A percentile compares a stretch with the other conserved stretches of the same genome.
These are phyloP conservation scores for Peromyscus maniculatus DNA, from an alignment of 2,113 vertebrate species.

Conservation along the genomic window DNA sequence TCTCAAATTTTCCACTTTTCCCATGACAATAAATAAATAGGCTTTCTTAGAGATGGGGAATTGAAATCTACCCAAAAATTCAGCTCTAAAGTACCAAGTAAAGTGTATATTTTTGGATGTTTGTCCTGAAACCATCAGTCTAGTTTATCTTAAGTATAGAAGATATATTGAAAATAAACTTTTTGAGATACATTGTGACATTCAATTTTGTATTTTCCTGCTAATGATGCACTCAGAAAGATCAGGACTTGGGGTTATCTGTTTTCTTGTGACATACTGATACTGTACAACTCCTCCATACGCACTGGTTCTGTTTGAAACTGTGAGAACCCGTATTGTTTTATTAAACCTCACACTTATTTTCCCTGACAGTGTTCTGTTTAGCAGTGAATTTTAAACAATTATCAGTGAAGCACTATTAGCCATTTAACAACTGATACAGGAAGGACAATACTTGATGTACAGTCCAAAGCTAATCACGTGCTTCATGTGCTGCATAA, in stretches of 20 bases:
- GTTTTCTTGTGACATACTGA: conserved; percentile 17
- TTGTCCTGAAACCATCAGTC: not conserved
- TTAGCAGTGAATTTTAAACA: conserved; percentile 80
- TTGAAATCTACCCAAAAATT: not conserved
- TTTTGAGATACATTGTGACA: not conserved
- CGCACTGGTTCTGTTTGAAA: conserved; percentile 65
- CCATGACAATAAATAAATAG: not conserved
- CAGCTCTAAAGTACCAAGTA: not conserved
- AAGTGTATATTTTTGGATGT: conserved; percentile 23
- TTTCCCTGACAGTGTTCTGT: conserved; percentile 71
- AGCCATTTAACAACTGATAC: conserved; percentile 79
- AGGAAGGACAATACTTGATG: conserved; percentile 69
- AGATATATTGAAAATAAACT: not conserved
- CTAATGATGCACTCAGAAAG: not conserved
- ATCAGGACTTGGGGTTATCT: not conserved
- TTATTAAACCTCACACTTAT: conserved; percentile 75
- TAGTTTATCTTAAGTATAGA: not conserved
- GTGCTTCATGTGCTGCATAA: conserved; percentile 3
- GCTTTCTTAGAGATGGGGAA: conserved; percentile 25
- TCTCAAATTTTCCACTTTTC: not conserved
- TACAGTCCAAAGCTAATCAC: conserved; percentile 72
- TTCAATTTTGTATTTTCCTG: not conserved
- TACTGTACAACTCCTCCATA: conserved; percentile 74
- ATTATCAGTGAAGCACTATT: conserved; percentile 72
- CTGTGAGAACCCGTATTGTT: conserved; percentile 75